Conservation (phyloP, 1,140 invertebrate species). For the Scaptodrosophila lebanonensis region DNA sequence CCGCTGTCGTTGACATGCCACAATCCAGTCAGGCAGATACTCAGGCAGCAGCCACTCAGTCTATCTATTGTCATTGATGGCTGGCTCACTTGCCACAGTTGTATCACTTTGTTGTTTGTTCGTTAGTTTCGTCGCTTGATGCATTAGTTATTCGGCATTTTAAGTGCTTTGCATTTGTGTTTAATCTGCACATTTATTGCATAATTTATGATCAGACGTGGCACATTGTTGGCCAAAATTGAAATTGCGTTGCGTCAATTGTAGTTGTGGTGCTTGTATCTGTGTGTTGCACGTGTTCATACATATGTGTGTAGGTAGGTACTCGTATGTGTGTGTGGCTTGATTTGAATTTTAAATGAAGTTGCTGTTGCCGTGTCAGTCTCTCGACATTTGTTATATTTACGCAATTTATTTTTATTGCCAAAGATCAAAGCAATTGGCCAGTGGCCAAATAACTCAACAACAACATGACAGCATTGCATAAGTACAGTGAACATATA, state of each 20-base stretch:
- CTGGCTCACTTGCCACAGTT: neutral
- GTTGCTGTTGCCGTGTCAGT: conserved; percentile 7
- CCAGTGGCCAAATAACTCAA: conserved; percentile 19
- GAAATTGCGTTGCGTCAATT: conserved; percentile 23
- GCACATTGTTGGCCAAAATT: conserved; percentile 30
- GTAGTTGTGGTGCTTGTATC: conserved; percentile 29
- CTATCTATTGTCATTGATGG: no score
- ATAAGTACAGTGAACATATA: no score
- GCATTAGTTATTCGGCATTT: conserved; percentile 62
- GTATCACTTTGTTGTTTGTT: no score
- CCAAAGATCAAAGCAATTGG: conserved; percentile 62
- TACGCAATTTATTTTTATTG: conserved; percentile 68
- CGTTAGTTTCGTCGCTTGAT: neutral
- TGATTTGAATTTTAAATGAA: conserved; percentile 61
- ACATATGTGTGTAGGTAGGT: no score
- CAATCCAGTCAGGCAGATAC: no score
- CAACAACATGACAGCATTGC: no score
- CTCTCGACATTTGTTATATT: conserved; percentile 47
- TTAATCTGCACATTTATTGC: conserved; percentile 71
- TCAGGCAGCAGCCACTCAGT: no score
- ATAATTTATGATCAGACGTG: conserved; percentile 54
- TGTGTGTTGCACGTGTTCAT: conserved; percentile 33
- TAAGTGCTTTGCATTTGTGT: conserved; percentile 70
- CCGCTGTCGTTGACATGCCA: no score
- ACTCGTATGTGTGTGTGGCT: conserved; percentile 5